These are phyloP conservation scores for Cryptoblepharus egeriae DNA, from an alignment of 2,797 vertebrate species.

Conservation along the genomic window DNA sequence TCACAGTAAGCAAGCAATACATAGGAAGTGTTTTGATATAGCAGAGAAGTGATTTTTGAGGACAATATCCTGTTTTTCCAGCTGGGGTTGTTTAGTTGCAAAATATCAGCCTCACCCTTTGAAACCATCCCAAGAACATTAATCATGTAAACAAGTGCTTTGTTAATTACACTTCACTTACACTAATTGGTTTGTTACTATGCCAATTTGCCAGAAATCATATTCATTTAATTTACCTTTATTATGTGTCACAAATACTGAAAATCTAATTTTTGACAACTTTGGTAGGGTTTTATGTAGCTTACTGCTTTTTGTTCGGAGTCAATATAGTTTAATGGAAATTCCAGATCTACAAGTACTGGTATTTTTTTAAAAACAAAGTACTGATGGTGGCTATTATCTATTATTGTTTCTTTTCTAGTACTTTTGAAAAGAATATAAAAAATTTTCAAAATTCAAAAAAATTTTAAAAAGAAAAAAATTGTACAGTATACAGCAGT, in stretches of 20 bases:
- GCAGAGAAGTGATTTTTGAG: not conserved
- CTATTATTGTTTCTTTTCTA: not conserved
- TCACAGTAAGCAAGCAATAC: slow-evolving; percentile 9
- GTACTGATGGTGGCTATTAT: not conserved
- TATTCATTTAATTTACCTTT: slow-evolving; percentile 1
- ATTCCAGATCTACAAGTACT: not conserved
- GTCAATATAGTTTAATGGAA: too few species aligned
- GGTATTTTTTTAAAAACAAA: not conserved
- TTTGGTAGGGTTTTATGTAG: not conserved
- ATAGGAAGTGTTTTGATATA: slow-evolving; percentile 10
- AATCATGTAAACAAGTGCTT: not conserved
- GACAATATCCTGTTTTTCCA: slow-evolving; percentile 26
- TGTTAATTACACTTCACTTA: not conserved
- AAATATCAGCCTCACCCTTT: slow-evolving; percentile 3
- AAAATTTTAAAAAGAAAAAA: too few species aligned
- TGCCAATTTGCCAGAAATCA: not conserved
- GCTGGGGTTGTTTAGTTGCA: slow-evolving; percentile 37
- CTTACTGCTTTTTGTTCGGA: too few species aligned
- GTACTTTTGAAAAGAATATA: not conserved
- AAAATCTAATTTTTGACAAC: not conserved
- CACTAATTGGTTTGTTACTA: not conserved
- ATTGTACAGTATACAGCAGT: too few species aligned
- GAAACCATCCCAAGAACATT: slow-evolving; percentile 1
- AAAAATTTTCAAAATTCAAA: too few species aligned
- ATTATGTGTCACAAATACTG: not conserved